A percentile compares a stretch with the other conserved stretches of the same genome.
Conservation (phyloP, 2,797 vertebrate genomes). For the Prionace glauca region DNA sequence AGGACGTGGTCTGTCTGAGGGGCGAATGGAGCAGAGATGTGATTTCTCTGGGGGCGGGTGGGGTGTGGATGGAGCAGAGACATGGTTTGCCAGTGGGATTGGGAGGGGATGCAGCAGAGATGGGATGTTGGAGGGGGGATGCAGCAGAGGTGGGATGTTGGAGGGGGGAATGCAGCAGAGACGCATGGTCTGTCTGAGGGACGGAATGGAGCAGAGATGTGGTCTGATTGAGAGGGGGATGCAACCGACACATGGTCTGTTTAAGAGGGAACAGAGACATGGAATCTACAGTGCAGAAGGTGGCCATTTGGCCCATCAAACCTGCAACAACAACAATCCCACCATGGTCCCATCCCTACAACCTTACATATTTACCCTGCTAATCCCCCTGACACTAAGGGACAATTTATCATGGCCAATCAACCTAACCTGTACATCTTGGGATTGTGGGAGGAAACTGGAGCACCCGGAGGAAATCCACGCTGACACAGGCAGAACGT, state of each 20-base stretch:
- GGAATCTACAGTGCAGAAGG: too few species aligned
- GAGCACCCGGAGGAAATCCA: too few species aligned
- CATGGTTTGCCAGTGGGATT: neutral
- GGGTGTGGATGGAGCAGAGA: neutral
- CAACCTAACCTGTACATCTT: too few species aligned
- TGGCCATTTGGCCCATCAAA: too few species aligned
- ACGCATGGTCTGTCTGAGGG: neutral
- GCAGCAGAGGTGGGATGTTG: neutral
- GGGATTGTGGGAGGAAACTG: too few species aligned
- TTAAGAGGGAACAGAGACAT: neutral
- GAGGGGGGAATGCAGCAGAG: neutral
- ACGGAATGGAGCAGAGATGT: neutral
- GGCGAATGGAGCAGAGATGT: neutral
- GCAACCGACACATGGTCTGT: neutral
- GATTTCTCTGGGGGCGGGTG: neutral
- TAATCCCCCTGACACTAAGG: too few species aligned
- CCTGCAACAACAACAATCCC: too few species aligned
- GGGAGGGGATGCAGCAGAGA: neutral
- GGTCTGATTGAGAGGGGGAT: neutral
- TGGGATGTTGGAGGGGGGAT: too few species aligned
- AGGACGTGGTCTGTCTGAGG: neutral
- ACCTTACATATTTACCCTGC: too few species aligned
- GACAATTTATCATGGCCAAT: too few species aligned
- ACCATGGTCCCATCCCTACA: too few species aligned
- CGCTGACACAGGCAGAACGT: too few species aligned